Evolutionary conservation across 2,888 invertebrate species (phyloP).

Genomic region (Coelogynopora nodosa): DNA sequence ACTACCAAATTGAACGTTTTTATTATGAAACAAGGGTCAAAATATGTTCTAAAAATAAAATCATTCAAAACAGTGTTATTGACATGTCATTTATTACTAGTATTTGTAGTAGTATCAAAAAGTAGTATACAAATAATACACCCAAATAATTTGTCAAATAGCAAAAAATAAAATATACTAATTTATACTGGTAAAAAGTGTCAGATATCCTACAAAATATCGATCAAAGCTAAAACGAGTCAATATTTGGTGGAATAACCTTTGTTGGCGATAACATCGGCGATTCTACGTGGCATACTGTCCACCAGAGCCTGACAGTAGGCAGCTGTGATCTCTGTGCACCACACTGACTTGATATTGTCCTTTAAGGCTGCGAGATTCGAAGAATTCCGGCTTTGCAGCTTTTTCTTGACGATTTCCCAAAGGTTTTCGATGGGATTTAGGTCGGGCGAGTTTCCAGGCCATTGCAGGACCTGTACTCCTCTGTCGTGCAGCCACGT

Average conservation of each 20-base stretch:
- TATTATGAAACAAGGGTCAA: neutral
- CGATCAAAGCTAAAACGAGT: neutral
- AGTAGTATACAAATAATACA: conserved; percentile 23
- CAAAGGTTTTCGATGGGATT: conserved; percentile 7
- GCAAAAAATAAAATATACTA: conserved; percentile 19
- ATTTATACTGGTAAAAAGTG: conserved; percentile 15
- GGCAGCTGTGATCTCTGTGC: neutral
- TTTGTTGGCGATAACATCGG: neutral
- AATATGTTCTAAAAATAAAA: conserved; percentile 25
- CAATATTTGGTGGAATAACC: conserved; percentile 22
- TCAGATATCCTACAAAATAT: neutral
- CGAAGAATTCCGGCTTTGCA: neutral
- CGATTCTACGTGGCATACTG: conserved; percentile 5
- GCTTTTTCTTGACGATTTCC: conserved; percentile 8
- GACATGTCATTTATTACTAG: conserved; percentile 27
- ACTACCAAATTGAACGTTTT: neutral
- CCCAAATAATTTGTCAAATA: conserved; percentile 4
- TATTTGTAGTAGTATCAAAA: neutral
- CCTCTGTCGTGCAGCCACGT: neutral
- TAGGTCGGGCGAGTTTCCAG: conserved; percentile 3
- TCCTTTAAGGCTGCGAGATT: neutral
- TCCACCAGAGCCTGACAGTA: conserved; percentile 13
- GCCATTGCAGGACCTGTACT: neutral
- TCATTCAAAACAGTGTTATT: conserved; percentile 28
- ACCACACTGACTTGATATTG: neutral